Conservation (phyloP, 2,113 vertebrate species). For the Paradoxurus hermaphroditus region DNA sequence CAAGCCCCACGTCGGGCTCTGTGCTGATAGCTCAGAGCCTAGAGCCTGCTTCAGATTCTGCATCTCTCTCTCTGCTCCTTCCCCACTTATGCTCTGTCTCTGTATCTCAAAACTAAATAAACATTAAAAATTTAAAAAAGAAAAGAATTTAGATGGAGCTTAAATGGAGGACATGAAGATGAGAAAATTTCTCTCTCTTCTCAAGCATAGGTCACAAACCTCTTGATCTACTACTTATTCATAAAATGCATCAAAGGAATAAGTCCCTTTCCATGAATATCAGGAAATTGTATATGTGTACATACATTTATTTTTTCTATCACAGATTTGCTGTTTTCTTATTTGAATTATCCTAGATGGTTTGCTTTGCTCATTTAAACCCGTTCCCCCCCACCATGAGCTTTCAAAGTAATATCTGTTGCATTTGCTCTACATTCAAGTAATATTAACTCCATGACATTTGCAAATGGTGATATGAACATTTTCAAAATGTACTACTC, state of each 20-base stretch:
- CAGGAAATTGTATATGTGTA: not conserved
- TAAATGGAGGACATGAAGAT: not conserved
- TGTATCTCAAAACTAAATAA: too few relatives aligned
- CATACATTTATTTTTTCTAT: not conserved
- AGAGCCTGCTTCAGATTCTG: too few relatives aligned
- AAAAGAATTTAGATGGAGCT: not conserved
- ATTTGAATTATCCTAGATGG: not conserved
- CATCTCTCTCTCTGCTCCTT: too few relatives aligned
- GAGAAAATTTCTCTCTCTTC: not conserved
- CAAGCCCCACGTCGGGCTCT: too few relatives aligned
- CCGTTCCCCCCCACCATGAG: not conserved
- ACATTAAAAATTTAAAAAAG: too few relatives aligned
- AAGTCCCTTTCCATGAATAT: not conserved
- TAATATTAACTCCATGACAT: not conserved
- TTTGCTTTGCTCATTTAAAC: not conserved
- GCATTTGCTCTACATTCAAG: not conserved
- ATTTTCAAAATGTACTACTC: slow-evolving; percentile 32
- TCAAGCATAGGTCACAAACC: not conserved
- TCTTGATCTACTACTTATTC: not conserved
- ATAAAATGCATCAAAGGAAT: not conserved
- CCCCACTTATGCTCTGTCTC: too few relatives aligned
- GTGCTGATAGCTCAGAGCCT: too few relatives aligned
- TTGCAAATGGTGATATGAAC: not conserved
- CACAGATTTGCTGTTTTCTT: not conserved
- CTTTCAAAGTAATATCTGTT: slow-evolving; percentile 34